Evolutionary conservation across 2,888 invertebrate genomes (phyloP), one percentile per base, ranked within the genome.

Genomic region (Callinectes sapidus): DNA sequence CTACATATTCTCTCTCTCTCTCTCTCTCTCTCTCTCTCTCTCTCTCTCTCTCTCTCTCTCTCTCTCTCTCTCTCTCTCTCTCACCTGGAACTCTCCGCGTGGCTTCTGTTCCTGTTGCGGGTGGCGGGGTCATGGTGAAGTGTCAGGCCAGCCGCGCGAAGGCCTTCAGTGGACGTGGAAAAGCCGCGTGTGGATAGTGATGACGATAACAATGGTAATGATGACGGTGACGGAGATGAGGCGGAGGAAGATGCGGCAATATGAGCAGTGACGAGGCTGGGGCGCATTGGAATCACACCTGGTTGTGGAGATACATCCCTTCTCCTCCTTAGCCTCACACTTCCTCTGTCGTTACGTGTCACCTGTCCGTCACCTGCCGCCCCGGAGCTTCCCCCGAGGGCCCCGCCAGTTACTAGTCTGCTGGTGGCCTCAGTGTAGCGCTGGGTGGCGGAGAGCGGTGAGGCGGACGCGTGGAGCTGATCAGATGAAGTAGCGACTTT

Each of bases 251-350:
- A 86, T 28, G 90, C 87, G 55, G 90, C 90, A 42, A 92, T 90
- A 42, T 92, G 92, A 32, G 92, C 92, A 14, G 90, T 92, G 14
- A 92, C 90, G 28, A 92, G 55, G 23, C 92, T 92, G 13, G 92
- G 92, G 10, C 85, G 87, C 54, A 87, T 66, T 13, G 87, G 90
- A 3, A 81, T 23, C 18, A 48, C 28, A 54, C 18, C 87, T 5
- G 2, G n/a, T 8, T 71, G 61, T 42, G 89, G 35, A 14, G 35
- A 23, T 10, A 35, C 16, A 23, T 39, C 39, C 1, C 32, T 89
- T 28, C 55, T 92, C 81, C 86, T 89, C 61, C 66, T 92, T 39
- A 48, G 54, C 14, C 39, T 90, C 6, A 81, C 35, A 14, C 5
- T 10, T 18, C 35, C 54, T 54, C 55, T 54, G 87, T 28, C 61